Conservation (phyloP, 2,113 vertebrate species). For the Delphinus delphis region DNA sequence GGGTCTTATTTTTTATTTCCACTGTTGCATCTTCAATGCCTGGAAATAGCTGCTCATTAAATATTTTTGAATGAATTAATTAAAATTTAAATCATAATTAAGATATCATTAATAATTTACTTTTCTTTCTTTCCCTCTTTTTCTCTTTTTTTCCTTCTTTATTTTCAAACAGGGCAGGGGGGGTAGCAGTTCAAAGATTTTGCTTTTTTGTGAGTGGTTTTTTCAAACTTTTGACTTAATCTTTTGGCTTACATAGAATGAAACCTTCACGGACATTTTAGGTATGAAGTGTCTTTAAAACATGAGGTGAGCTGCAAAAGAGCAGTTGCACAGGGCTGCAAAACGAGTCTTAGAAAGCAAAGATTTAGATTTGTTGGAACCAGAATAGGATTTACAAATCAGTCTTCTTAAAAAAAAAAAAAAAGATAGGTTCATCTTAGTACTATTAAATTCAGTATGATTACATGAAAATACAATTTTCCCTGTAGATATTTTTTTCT, state of each 20-base stretch:
- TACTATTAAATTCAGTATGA: not conserved
- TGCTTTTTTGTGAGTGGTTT: not conserved
- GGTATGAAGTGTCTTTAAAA: not conserved
- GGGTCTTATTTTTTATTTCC: not conserved
- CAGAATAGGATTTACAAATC: not conserved
- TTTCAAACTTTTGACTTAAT: not conserved
- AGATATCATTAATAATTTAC: not conserved
- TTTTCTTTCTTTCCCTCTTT: not conserved
- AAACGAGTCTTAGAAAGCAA: not conserved
- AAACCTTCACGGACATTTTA: not conserved
- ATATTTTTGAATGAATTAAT: not conserved
- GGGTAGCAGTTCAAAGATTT: not conserved
- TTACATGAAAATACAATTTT: not conserved
- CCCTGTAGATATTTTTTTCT: not conserved
- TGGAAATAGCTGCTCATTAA: slow-evolving; percentile 15
- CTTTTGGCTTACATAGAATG: not conserved
- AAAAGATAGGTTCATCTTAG: not conserved
- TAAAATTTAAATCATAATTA: slow-evolving; percentile 7
- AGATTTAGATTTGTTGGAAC: not conserved
- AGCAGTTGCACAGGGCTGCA: not conserved
- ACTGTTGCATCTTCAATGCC: not conserved
- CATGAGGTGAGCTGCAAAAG: not conserved
- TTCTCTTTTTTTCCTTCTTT: not conserved
- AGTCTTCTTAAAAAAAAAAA: not conserved
- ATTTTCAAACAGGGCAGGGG: not conserved